A percentile compares a stretch with the other conserved stretches of the same genome.
Evolutionary conservation across 1,140 invertebrate species (phyloP).

Genomic region (Coenobita brevimanus): DNA sequence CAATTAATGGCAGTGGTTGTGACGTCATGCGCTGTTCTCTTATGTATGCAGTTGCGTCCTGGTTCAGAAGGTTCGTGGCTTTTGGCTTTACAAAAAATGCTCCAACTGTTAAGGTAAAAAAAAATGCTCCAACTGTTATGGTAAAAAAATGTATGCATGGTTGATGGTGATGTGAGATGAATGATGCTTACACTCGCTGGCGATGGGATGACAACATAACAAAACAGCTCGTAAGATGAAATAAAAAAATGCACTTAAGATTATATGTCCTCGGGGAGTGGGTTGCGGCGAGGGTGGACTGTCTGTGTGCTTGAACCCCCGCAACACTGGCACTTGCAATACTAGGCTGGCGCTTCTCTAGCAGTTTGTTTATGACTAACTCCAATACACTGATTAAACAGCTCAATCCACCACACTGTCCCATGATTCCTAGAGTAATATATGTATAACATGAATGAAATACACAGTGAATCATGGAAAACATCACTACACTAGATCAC

Average conservation of each 20-base stretch:
- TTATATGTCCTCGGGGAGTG: constrained; percentile 47
- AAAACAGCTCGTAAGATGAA: constrained; percentile 43
- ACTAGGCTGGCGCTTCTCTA: constrained; percentile 45
- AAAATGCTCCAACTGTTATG: constrained; percentile 59
- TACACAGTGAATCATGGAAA: constrained; percentile 48
- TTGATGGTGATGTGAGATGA: constrained; percentile 30
- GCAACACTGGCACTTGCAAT: constrained; percentile 61
- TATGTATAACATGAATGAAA: constrained; percentile 62
- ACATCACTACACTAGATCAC: constrained; percentile 63
- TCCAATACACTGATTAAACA: constrained; percentile 50
- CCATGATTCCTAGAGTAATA: constrained; percentile 65
- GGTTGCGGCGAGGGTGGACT: constrained; percentile 43
- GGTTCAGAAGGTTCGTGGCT: constrained; percentile 31
- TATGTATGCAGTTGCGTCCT: constrained; percentile 22
- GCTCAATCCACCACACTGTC: constrained; percentile 52
- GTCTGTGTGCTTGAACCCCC: constrained; percentile 39
- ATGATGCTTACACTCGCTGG: constrained; percentile 49
- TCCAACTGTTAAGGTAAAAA: constrained; percentile 54
- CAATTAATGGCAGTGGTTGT: constrained; percentile 52
- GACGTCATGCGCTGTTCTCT: constrained; percentile 31
- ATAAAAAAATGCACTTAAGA: constrained; percentile 55
- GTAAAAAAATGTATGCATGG: constrained; percentile 40
- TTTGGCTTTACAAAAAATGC: constrained; percentile 60
- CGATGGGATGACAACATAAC: constrained; percentile 60
- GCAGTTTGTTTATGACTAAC: constrained; percentile 44